Evolutionary conservation across 2,113 vertebrate species (phyloP).

Genomic region (Entelurus aequoreus): DNA sequence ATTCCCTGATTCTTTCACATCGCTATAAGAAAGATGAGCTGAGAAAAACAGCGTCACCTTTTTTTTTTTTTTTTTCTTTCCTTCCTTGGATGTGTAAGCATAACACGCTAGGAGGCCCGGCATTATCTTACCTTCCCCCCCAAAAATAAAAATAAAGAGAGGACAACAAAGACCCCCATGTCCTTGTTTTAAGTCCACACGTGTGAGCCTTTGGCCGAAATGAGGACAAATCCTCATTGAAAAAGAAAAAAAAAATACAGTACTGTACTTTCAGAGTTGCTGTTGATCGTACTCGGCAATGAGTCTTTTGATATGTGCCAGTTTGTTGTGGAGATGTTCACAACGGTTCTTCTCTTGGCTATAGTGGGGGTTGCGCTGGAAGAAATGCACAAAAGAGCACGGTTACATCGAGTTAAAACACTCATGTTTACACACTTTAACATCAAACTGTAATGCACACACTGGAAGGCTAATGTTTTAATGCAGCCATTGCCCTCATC

Average conservation of each 20-base stretch:
- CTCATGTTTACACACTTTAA: no score
- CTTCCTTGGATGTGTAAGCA: conserved; percentile 49
- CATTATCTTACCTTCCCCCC: conserved; percentile 32
- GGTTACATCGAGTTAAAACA: background rate
- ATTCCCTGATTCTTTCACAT: conserved; percentile 30
- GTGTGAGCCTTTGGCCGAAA: conserved; percentile 53
- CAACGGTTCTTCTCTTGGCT: conserved; percentile 96
- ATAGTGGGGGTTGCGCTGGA: conserved; percentile 93
- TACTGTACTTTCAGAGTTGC: conserved; percentile 79
- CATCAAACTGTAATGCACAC: background rate
- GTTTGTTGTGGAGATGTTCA: conserved; percentile 98
- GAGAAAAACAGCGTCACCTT: conserved; percentile 37
- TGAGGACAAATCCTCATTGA: conserved; percentile 48
- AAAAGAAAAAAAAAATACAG: conserved; percentile 21
- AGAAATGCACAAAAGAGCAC: conserved; percentile 30
- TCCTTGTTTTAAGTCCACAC: conserved; percentile 50
- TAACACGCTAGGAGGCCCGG: conserved; percentile 37
- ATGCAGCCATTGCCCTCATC: no score
- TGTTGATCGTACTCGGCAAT: conserved; percentile 95
- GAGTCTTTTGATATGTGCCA: conserved; percentile 96
- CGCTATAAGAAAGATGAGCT: conserved; percentile 35
- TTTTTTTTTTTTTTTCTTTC: conserved; percentile 15
- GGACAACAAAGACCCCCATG: conserved; percentile 19
- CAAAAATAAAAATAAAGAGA: background rate
- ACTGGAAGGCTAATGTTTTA: no score